These are phyloP conservation scores for Albula goreensis DNA, from an alignment of 2,113 vertebrate species.

Conservation along the genomic window DNA sequence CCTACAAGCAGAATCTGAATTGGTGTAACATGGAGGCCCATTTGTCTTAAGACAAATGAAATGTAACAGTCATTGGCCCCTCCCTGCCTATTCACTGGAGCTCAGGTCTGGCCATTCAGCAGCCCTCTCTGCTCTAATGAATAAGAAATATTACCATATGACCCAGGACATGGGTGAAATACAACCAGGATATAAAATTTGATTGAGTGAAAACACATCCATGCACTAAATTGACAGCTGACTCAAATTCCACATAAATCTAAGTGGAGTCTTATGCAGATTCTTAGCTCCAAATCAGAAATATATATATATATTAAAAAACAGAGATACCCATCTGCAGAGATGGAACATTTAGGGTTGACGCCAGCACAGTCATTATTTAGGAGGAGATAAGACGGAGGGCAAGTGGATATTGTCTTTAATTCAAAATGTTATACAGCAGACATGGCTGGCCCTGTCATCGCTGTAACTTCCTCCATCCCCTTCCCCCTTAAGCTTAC, in stretches of 20 bases:
- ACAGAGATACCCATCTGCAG: background rate
- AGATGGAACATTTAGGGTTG: too few relatives aligned
- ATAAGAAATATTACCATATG: background rate
- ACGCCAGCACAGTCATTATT: too few relatives aligned
- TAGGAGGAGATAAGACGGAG: background rate
- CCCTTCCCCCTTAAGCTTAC: background rate
- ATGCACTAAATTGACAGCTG: background rate
- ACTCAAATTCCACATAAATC: background rate
- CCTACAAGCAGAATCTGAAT: too few relatives aligned
- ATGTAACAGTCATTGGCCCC: background rate
- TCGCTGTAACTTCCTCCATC: background rate
- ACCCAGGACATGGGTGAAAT: background rate
- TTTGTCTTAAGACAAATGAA: background rate
- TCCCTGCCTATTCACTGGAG: background rate
- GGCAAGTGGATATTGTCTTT: background rate
- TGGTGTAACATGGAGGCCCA: background rate
- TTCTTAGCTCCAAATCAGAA: too few relatives aligned
- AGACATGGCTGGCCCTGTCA: background rate
- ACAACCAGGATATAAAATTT: background rate
- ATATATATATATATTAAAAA: too few relatives aligned
- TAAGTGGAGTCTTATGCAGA: background rate
- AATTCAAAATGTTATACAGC: too few relatives aligned
- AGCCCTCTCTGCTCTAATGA: slow-evolving; percentile 2
- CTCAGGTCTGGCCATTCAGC: background rate
- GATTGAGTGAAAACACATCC: background rate